phyloP scores from a whole-genome alignment of 2,113 vertebrate genomes.

The Cavia porcellus region DNA sequence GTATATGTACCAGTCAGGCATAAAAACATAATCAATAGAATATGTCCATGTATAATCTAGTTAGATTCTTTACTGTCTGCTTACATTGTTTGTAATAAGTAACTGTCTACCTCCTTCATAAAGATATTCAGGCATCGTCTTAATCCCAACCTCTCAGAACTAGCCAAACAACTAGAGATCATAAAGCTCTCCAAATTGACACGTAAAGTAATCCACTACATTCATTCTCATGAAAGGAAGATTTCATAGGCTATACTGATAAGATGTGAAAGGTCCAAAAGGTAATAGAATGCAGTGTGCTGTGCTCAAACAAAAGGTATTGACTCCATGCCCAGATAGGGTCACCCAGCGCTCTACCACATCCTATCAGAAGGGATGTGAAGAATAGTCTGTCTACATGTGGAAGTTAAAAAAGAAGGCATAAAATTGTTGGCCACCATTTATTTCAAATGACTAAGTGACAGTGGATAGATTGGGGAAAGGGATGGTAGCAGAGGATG shows the following conservation, averaged over 20 bases:
- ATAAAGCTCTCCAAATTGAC: background rate
- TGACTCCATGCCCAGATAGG: background rate
- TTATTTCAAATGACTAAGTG: background rate
- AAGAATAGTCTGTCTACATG: background rate
- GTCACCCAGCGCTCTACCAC: accelerated
- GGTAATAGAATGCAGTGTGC: background rate
- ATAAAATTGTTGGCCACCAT: background rate
- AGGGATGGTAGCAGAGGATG: background rate
- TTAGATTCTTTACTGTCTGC: background rate
- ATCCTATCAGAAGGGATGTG: background rate
- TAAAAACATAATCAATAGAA: background rate
- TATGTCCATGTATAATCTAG: background rate
- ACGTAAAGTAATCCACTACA: background rate
- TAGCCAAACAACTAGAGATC: background rate
- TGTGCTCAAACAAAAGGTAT: background rate
- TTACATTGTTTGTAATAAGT: background rate
- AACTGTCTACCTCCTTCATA: background rate
- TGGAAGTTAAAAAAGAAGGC: background rate
- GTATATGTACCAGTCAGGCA: background rate
- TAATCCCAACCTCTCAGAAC: background rate
- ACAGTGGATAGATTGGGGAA: background rate
- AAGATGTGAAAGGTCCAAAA: background rate
- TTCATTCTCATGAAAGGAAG: background rate
- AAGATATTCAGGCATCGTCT: background rate
- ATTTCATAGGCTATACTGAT: background rate